Conservation (phyloP, 2,113 vertebrate genomes). For the Podarcis cretensis region DNA sequence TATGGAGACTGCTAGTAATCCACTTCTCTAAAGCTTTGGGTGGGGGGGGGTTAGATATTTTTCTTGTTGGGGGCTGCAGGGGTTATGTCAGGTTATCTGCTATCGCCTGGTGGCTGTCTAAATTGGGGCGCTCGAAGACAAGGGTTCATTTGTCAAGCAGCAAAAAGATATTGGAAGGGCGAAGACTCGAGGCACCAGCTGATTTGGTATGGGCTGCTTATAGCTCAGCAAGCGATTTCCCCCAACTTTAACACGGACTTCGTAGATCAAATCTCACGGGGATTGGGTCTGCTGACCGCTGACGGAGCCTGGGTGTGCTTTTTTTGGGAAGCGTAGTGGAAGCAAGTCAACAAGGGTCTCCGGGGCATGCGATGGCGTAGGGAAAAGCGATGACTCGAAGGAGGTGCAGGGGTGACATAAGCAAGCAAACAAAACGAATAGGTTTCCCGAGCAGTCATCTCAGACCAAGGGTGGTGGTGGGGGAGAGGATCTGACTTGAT, state of each 20-base stretch:
- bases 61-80: constrained; percentile 60
- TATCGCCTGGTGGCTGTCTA: constrained; percentile 48
- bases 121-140: constrained; percentile 61
- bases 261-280: not conserved
- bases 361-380: no score
- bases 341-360: not conserved
- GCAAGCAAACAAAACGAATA: no score
- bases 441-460: not conserved
- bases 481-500: no score
- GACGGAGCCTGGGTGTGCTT: not conserved
- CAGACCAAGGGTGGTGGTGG: not conserved
- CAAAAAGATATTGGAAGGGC: constrained; percentile 5
- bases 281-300: not conserved
- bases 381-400: not conserved
- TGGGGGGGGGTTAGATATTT: constrained; percentile 2
- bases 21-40: constrained; percentile 73
- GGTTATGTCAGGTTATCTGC: constrained; percentile 64
- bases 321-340: no score
- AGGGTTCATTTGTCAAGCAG: constrained; percentile 51
- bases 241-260: not conserved
- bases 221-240: constrained; percentile 6
- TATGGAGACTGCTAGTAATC: constrained; percentile 69
- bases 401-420: no score
- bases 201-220: not conserved
- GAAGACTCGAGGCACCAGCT: not conserved